Base-by-base conservation (phyloP, 2,797 vertebrate genomes). In the Mormyrops boulengeri region DNA sequence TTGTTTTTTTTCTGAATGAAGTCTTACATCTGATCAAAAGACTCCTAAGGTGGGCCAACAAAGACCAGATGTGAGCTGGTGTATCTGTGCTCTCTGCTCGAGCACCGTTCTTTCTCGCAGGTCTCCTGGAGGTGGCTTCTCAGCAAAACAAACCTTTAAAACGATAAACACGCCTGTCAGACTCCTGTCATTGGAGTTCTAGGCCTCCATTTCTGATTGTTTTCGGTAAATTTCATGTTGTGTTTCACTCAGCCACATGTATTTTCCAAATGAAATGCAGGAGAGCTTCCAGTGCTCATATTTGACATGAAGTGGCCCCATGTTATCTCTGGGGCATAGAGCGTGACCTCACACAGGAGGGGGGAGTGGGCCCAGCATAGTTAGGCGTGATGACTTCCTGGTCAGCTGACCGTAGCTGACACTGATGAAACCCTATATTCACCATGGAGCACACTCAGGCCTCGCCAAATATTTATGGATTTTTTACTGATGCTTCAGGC, bases 41-140 rank as follows among this genome's bases (percentile, higher is more conserved):
- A 92, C 88, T 90, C 90, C 80, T 0, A 90, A 93, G 93, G 91
- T 91, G 77, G 50, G 2, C 90, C 95, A 96, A 96, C 96, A 93
- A 94, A 94, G 95, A 96, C 94, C 96, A 97, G 95, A 97, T 96
- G 96, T 95, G 55, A 85, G 30, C 69, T 62, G 49, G 85, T 93
- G 12, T 90, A 88, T 92, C 89, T 91, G 88, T 89, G 92, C 44
- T 87, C 91, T 91, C 91, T 92, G 91, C 89, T 91, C 44, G 41
- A 88, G 77, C 91, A 88, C n/a, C 60, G 26, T 95, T 94, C 94
- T 95, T 94, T 93, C 94, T 57, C 93, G 66, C 17, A 1, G 55
- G 47, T 50, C 50, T 57, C 88, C 66, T 80, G 47, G 49, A 53
- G 12, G 57, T 8, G 34, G n/a, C 49, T 73, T 55, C 49, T 34